Evolutionary conservation across 1,140 invertebrate genomes (phyloP).

Genomic region (Cyphomyrmex costatus): DNA sequence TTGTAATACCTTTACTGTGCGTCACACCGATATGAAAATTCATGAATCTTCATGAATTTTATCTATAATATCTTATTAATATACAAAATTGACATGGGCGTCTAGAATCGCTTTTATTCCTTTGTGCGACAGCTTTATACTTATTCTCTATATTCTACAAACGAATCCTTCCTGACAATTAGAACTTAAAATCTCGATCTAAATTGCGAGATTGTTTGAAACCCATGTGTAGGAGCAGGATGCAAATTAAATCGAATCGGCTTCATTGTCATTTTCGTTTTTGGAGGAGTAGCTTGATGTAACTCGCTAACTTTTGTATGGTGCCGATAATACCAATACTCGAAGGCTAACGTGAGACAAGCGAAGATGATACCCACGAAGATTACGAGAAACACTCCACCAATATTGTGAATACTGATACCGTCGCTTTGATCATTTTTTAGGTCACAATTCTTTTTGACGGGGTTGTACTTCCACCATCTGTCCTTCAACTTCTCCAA

Average conservation of each 20-base stretch:
- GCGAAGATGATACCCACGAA: slow-evolving; percentile 97
- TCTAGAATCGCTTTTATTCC: slow-evolving; percentile 15
- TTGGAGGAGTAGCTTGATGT: slow-evolving; percentile 41
- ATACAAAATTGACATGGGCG: slow-evolving; percentile 4
- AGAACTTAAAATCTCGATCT: slow-evolving; percentile 75
- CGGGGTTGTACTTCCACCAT: slow-evolving; percentile 97
- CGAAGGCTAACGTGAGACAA: slow-evolving; percentile 96
- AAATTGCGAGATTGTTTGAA: slow-evolving; percentile 69
- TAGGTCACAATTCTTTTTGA: slow-evolving; percentile 93
- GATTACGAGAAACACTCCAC: slow-evolving; percentile 98
- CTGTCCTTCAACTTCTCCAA: slow-evolving; percentile 97
- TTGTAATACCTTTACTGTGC: neutral
- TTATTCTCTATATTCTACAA: slow-evolving; percentile 12
- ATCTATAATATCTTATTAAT: slow-evolving; percentile 23
- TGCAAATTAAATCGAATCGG: slow-evolving; percentile 79
- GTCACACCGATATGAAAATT: slow-evolving; percentile 18
- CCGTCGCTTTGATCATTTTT: slow-evolving; percentile 97
- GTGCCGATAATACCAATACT: slow-evolving; percentile 98
- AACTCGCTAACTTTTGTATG: slow-evolving; percentile 79
- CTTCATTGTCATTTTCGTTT: slow-evolving; percentile 67
- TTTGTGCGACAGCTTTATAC: slow-evolving; percentile 23
- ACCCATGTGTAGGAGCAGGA: slow-evolving; percentile 76
- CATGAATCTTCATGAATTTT: slow-evolving; percentile 15
- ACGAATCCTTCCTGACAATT: neutral
- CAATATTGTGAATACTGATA: slow-evolving; percentile 98